phyloP scores from a whole-genome alignment of 2,888 invertebrate genomes.

The Drosophila ezoana region DNA sequence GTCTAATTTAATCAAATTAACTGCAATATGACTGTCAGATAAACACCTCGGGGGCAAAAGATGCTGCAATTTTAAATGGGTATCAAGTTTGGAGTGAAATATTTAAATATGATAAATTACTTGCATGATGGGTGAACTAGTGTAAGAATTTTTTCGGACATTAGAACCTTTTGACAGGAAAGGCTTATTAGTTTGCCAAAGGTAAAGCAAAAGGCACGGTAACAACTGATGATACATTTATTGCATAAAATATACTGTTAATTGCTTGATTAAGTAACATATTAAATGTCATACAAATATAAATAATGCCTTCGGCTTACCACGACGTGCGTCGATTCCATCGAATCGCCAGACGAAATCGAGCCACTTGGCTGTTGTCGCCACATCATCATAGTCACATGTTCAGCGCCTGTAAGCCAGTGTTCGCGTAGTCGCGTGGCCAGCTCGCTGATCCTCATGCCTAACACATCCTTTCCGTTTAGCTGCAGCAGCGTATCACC shows the following conservation, averaged over 20 bases:
- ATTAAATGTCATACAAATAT: no score
- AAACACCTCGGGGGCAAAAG: conserved; percentile 25
- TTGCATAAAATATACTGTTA: not conserved
- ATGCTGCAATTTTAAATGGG: conserved; percentile 16
- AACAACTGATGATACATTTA: not conserved
- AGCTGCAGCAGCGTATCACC: conserved; percentile 90
- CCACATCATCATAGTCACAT: conserved; percentile 83
- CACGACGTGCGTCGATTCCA: conserved; percentile 65
- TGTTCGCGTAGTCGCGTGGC: conserved; percentile 81
- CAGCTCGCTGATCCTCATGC: conserved; percentile 83
- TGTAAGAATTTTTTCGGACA: no score
- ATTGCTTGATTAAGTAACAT: no score
- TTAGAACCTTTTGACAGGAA: no score
- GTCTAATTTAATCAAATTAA: conserved; percentile 63
- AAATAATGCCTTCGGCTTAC: conserved; percentile 39
- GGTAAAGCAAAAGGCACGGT: no score
- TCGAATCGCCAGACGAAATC: conserved; percentile 44
- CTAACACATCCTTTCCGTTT: conserved; percentile 83
- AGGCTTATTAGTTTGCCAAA: no score
- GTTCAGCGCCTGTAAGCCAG: conserved; percentile 81
- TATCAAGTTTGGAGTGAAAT: conserved; percentile 28
- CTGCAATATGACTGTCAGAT: conserved; percentile 26
- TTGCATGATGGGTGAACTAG: not conserved
- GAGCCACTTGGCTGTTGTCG: conserved; percentile 71
- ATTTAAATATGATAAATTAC: conserved; percentile 12